phyloP scores from a whole-genome alignment of 2,888 invertebrate species.

The Drosophila nigricruria region DNA sequence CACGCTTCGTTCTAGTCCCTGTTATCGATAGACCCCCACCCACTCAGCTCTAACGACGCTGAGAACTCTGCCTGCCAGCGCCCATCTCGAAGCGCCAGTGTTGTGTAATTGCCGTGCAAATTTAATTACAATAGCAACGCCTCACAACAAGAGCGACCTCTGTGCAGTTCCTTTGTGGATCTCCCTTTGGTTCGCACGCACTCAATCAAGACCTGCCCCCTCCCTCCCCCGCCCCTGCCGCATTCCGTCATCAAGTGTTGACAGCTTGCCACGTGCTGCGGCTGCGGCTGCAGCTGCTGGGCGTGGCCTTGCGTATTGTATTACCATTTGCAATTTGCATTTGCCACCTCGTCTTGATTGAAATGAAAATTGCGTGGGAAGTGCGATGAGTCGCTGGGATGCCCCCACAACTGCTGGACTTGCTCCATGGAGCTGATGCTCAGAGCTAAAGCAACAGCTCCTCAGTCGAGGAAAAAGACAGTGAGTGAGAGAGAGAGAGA shows the following conservation, averaged over 20 bases:
- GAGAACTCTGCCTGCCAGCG: not conserved
- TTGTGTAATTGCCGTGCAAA: constrained; percentile 85
- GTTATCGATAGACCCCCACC: constrained; percentile 3
- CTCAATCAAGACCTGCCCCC: constrained; percentile 45
- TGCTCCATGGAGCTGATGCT: not conserved
- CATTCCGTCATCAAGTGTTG: constrained; percentile 74
- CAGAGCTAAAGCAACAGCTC: constrained; percentile 24
- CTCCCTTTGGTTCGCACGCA: constrained; percentile 47
- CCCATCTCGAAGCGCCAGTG: constrained; percentile 11
- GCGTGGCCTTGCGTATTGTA: constrained; percentile 64
- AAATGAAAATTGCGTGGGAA: constrained; percentile 40
- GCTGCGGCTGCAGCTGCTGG: constrained; percentile 27
- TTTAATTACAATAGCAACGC: constrained; percentile 83
- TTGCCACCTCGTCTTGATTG: constrained; percentile 59
- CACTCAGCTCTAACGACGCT: not conserved
- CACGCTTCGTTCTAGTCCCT: constrained; percentile 43
- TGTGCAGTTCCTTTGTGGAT: not conserved
- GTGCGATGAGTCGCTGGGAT: not conserved
- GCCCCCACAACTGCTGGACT: constrained; percentile 9
- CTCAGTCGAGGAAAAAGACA: constrained; percentile 4
- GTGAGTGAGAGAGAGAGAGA: not conserved
- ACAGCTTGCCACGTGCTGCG: constrained; percentile 62
- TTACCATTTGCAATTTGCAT: constrained; percentile 78
- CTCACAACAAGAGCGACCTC: constrained; percentile 23
- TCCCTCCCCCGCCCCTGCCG: not conserved